Conservation (phyloP, 2,888 invertebrate species). For the Acrobasis suavella region DNA sequence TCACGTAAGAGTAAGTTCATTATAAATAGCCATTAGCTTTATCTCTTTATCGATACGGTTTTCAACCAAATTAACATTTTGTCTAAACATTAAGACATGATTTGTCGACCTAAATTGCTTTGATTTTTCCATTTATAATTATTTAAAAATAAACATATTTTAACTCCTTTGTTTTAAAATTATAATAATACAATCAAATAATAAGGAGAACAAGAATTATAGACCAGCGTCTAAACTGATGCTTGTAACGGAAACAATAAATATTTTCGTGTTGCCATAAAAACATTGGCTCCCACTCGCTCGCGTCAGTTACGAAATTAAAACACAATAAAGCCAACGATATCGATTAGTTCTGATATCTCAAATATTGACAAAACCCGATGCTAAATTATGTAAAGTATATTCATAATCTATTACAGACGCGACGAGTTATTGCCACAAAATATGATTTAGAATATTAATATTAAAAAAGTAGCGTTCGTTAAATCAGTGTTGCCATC, state of each 20-base stretch:
- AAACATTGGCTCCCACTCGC: slow-evolving; percentile 14
- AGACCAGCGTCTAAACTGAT: not conserved
- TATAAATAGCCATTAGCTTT: not conserved
- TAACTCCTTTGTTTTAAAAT: not conserved
- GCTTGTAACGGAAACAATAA: slow-evolving; percentile 4
- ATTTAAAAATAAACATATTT: not conserved
- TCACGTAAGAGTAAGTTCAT: not conserved
- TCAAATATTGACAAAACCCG: slow-evolving; percentile 22
- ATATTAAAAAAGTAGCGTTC: not conserved
- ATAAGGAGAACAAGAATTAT: not conserved
- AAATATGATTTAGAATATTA: slow-evolving; percentile 13
- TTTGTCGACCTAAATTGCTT: not conserved
- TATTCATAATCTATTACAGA: slow-evolving; percentile 19
- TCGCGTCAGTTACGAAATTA: slow-evolving; percentile 12
- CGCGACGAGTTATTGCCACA: slow-evolving; percentile 13
- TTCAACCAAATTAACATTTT: slow-evolving; percentile 1
- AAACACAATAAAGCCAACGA: slow-evolving; percentile 2
- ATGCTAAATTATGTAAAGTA: slow-evolving; percentile 17
- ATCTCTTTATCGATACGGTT: slow-evolving; percentile 1
- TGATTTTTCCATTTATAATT: not conserved
- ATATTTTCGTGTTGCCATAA: slow-evolving; percentile 5
- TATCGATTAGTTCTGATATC: slow-evolving; percentile 17
- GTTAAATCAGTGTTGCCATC: not conserved
- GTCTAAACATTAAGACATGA: not conserved
- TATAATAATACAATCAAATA: not conserved